phyloP scores from a whole-genome alignment of 2,888 invertebrate species.

The Lasioglossum zephyrum region DNA sequence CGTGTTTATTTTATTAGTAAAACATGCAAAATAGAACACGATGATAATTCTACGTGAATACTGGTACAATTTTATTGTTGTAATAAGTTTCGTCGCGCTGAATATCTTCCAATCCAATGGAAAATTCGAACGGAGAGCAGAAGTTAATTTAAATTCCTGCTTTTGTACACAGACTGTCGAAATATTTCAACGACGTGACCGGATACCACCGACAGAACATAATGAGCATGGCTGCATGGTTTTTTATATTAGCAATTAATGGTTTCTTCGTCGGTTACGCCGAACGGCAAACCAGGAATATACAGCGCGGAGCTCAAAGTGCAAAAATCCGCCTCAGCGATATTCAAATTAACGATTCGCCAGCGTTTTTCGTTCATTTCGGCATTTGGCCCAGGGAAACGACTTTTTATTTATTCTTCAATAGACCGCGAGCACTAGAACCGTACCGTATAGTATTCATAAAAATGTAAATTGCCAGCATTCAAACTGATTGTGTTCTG shows the following conservation, averaged over 20 bases:
- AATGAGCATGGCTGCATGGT: background rate
- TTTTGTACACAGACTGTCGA: background rate
- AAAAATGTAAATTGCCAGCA: background rate
- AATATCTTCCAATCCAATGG: background rate
- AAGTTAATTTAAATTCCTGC: background rate
- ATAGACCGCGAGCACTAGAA: slow-evolving; percentile 59
- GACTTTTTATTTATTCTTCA: slow-evolving; percentile 45
- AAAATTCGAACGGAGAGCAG: background rate
- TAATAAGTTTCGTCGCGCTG: background rate
- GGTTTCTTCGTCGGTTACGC: slow-evolving; percentile 2
- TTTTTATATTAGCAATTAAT: slow-evolving; percentile 20
- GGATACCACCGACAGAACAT: background rate
- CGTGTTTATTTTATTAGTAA: too few relatives aligned
- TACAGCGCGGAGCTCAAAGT: slow-evolving; percentile 34
- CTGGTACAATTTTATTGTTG: background rate
- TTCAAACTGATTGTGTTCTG: background rate
- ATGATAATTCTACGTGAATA: background rate
- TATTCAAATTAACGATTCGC: slow-evolving; percentile 65
- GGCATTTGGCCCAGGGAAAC: slow-evolving; percentile 31
- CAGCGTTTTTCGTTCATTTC: slow-evolving; percentile 55
- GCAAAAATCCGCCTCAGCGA: slow-evolving; percentile 51
- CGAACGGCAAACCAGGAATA: slow-evolving; percentile 7
- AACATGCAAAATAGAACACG: background rate
- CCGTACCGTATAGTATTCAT: background rate
- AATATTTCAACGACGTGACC: background rate